These are phyloP conservation scores for Acropternis orthonyx DNA, from an alignment of 2,797 vertebrate genomes.

Conservation along the genomic window DNA sequence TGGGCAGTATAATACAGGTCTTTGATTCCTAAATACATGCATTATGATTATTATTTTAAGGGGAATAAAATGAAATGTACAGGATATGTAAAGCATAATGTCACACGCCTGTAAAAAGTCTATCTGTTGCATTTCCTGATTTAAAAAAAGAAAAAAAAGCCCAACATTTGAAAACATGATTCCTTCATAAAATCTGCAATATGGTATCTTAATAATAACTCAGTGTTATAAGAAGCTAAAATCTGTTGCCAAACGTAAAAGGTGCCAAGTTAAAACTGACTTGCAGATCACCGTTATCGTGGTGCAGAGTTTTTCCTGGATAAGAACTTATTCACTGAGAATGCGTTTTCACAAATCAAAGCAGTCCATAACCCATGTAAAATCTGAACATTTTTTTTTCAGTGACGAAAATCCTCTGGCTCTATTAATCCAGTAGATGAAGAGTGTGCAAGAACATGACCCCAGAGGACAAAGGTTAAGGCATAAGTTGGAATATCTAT, in stretches of 20 bases:
- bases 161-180: background rate
- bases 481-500: background rate
- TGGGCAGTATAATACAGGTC: background rate
- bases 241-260: background rate
- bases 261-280: background rate
- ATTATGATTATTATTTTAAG: background rate
- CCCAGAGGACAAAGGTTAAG: background rate
- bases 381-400: background rate
- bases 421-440: background rate
- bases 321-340: background rate
- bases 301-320: background rate
- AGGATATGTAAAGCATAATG: background rate
- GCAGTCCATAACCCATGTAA: background rate
- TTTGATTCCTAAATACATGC: background rate
- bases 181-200: background rate
- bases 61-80: background rate
- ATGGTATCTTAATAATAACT: background rate
- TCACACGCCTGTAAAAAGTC: background rate
- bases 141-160: background rate
- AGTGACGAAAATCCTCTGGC: background rate
- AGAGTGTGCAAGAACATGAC: background rate
- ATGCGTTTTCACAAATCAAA: slow-evolving; percentile 34
- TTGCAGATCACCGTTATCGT: background rate
- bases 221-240: background rate
- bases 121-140: background rate